A percentile compares a stretch with the other conserved stretches of the same genome.
Evolutionary conservation across 2,113 vertebrate species (phyloP).

Genomic region (Tupaia tana): DNA sequence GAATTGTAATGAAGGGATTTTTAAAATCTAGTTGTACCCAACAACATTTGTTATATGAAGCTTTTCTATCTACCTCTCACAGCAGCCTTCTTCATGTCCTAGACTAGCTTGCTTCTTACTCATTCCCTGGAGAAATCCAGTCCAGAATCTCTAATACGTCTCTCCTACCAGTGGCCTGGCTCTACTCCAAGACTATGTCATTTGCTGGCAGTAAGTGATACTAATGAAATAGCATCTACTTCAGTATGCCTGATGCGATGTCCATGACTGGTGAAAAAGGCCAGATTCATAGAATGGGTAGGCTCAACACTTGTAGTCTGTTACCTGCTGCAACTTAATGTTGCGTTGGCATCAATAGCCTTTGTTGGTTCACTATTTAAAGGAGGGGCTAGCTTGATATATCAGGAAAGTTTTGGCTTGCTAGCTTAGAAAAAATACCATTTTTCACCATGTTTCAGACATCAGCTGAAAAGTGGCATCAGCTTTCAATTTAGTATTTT

Average conservation of each 20-base stretch:
- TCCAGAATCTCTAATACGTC: background rate
- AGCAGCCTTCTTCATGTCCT: background rate
- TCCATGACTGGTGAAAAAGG: background rate
- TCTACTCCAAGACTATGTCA: conserved; percentile 47
- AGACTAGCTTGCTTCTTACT: background rate
- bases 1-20: background rate
- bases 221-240: conserved; percentile 73
- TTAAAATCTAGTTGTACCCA: background rate
- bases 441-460: background rate
- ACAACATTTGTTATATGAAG: background rate
- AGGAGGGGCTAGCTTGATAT: background rate
- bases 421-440: background rate
- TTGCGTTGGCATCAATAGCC: background rate
- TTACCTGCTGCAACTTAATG: background rate
- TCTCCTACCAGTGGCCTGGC: conserved; percentile 20
- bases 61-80: background rate
- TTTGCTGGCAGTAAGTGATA: conserved; percentile 59
- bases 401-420: background rate
- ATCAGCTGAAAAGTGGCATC: background rate
- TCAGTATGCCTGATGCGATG: conserved; percentile 46
- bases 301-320: background rate
- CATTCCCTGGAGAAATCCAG: conserved; percentile 28
- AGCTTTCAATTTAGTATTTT: background rate
- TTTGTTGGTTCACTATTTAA: background rate
- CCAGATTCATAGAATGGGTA: background rate